Evolutionary conservation across 1,140 invertebrate species (phyloP).

Genomic region (Diprion similis): DNA sequence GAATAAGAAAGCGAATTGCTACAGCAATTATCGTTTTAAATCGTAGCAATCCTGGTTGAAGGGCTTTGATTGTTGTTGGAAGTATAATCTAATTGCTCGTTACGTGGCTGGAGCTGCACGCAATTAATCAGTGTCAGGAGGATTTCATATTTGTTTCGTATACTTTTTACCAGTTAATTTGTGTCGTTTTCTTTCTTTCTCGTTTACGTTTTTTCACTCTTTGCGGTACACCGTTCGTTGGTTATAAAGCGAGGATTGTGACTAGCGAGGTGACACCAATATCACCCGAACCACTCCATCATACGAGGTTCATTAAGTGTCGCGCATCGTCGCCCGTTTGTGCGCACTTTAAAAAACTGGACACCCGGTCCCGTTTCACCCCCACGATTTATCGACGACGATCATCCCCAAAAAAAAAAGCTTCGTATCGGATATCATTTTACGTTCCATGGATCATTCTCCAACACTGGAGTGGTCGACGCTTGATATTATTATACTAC

Average conservation of each 20-base stretch:
- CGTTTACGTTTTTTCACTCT: neutral
- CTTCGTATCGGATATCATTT: too few species aligned
- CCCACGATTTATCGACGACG: neutral
- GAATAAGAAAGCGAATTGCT: too few species aligned
- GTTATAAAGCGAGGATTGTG: neutral
- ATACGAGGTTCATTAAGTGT: conserved; percentile 5
- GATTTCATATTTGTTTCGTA: neutral
- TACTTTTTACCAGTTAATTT: too few species aligned
- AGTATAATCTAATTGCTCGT: neutral
- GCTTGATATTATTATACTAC: too few species aligned
- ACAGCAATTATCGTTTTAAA: too few species aligned
- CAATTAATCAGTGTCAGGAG: neutral
- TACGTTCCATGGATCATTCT: too few species aligned
- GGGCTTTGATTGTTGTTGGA: too few species aligned
- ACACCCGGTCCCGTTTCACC: neutral
- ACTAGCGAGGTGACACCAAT: neutral
- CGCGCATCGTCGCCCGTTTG: neutral
- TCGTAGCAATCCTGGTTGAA: too few species aligned
- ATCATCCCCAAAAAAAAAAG: too few species aligned
- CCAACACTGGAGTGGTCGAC: neutral
- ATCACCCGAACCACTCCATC: neutral
- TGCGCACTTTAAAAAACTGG: neutral
- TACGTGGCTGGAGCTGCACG: neutral
- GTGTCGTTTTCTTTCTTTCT: neutral
- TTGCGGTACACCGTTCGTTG: neutral